These are phyloP conservation scores for Archaeoteleia sp. DNA, from an alignment of 2,888 invertebrate genomes.

Conservation along the genomic window DNA sequence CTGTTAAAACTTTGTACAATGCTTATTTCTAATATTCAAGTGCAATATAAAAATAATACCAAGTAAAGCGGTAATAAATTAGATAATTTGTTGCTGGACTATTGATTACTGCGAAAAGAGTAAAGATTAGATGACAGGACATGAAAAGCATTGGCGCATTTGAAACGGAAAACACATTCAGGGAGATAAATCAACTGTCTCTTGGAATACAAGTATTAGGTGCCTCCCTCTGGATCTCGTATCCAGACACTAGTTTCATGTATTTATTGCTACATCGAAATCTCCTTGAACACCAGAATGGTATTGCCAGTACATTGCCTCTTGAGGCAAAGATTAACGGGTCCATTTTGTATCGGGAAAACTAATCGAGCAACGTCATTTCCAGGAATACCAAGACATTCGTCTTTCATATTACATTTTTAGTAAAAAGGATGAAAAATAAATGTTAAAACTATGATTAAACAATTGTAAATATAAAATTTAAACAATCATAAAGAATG, in stretches of 20 bases:
- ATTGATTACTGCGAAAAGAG: slow-evolving; percentile 42
- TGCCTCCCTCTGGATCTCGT: slow-evolving; percentile 40
- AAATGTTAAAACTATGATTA: too few relatives aligned
- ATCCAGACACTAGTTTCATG: slow-evolving; percentile 44
- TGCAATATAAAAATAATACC: too few relatives aligned
- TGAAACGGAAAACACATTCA: slow-evolving; percentile 42
- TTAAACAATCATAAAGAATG: too few relatives aligned
- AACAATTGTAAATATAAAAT: too few relatives aligned
- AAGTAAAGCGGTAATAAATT: too few relatives aligned
- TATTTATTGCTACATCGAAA: slow-evolving; percentile 49
- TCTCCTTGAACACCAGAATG: slow-evolving; percentile 43
- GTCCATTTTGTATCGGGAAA: slow-evolving; percentile 39
- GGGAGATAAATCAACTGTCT: slow-evolving; percentile 48
- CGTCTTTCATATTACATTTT: slow-evolving; percentile 20
- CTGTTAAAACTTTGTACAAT: too few relatives aligned
- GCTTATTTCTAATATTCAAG: too few relatives aligned
- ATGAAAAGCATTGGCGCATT: slow-evolving; percentile 37
- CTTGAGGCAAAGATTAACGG: slow-evolving; percentile 48
- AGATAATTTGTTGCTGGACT: slow-evolving; percentile 44
- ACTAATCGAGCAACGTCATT: slow-evolving; percentile 47
- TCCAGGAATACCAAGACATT: slow-evolving; percentile 34
- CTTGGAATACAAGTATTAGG: slow-evolving; percentile 42
- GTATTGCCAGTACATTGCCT: slow-evolving; percentile 50
- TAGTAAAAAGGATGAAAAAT: slow-evolving; percentile 18
- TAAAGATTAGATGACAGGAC: slow-evolving; percentile 36